Evolutionary conservation across 2,113 vertebrate species (phyloP), one percentile per base, ranked within the genome.

Genomic region (Phalacrocorax brasilianus): DNA sequence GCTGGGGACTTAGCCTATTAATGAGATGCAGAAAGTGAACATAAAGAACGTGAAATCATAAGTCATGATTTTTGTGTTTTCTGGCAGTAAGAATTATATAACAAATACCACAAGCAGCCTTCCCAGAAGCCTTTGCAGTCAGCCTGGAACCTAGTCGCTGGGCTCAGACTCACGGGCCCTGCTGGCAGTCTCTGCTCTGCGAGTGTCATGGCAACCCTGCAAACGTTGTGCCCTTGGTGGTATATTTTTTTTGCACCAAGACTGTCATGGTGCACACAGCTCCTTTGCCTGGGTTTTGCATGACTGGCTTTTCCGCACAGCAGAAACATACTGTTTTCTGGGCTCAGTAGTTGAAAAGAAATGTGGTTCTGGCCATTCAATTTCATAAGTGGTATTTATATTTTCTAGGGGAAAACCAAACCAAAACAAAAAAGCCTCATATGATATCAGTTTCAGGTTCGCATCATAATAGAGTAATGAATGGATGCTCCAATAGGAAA

Each of bases 251-350:
- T 32, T 55, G 70, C 71, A 59, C 38, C 8, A 32, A 30, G 55
- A 61, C 56, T 61, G 59, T 12, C 27, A 20, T 8, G 12, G 77
- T 12, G 50, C 35, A 35, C n/a, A 44, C 23, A 65, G 61, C 26
- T 70, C 55, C 40, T 12, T 59, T 78, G 38, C 38, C 33, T 11
- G 19, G 70, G 38, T 24, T 79, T n/a, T 56, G 32, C 15, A 40
- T 0, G 10, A 38, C 40, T 33, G 27, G 11, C 30, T 70, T 58
- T 33, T 59, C 53, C 7, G 4, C 0, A 0, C 28, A 52, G 40
- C 47, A 58, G 33, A 42, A 68, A 49, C 11, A n/a, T 8, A 16
- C 13, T 27, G 9, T 52, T 24, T 70, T 42, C 66, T 53, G 13
- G 49, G n/a, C 26, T 68, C 12, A 35, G 11, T 1, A 89, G 45